Evolutionary conservation across 2,888 invertebrate species (phyloP).

Genomic region (Parnassius apollo): DNA sequence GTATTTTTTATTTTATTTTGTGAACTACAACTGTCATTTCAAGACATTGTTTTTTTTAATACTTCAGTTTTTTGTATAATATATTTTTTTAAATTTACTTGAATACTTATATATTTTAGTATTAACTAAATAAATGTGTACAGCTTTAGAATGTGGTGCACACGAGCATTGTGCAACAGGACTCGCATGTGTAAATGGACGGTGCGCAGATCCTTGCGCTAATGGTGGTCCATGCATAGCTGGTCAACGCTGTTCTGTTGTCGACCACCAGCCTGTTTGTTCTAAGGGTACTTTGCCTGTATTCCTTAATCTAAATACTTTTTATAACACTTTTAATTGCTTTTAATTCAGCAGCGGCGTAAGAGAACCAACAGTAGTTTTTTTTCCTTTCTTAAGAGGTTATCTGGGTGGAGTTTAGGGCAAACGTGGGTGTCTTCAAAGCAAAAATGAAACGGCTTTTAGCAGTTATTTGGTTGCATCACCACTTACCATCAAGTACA

Average conservation of each 20-base stretch:
- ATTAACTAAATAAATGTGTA: constrained; percentile 39
- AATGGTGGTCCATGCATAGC: constrained; percentile 86
- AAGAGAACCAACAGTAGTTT: too few relatives aligned
- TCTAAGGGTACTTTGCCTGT: constrained; percentile 82
- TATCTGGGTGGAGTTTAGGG: too few relatives aligned
- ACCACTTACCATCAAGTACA: too few relatives aligned
- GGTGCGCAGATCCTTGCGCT: constrained; percentile 91
- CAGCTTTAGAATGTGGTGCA: constrained; percentile 89
- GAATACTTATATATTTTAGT: constrained; percentile 5
- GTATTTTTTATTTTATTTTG: too few relatives aligned
- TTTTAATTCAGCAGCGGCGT: too few relatives aligned
- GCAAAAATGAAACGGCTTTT: too few relatives aligned
- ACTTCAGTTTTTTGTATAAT: neutral
- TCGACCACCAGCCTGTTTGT: constrained; percentile 92
- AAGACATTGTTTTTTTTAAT: neutral
- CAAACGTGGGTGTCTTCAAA: too few relatives aligned
- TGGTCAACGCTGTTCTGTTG: constrained; percentile 90
- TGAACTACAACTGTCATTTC: neutral
- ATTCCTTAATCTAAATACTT: neutral
- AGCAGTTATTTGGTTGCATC: too few relatives aligned
- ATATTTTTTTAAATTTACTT: neutral
- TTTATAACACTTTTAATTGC: too few relatives aligned
- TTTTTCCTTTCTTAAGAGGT: too few relatives aligned
- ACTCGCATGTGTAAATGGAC: constrained; percentile 88
- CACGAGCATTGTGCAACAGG: constrained; percentile 90